Conservation (phyloP, 1,140 invertebrate genomes). For the Frieseomelitta varia region DNA sequence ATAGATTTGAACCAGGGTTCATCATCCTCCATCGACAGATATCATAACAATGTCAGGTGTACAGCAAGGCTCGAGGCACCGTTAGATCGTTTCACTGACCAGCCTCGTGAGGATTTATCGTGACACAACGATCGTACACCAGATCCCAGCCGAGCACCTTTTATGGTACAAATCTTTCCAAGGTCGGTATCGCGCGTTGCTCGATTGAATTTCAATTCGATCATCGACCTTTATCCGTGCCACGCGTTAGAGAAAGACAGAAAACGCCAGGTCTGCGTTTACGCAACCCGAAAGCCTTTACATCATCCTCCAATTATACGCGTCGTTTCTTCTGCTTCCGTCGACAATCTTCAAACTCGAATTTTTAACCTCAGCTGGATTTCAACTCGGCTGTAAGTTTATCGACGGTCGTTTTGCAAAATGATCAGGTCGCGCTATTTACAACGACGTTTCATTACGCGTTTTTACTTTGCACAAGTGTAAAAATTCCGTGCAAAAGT, state of each 20-base stretch:
- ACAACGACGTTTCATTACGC: no score
- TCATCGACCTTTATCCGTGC: background rate
- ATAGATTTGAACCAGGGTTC: background rate
- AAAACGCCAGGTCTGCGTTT: background rate
- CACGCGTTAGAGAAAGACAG: no score
- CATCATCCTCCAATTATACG: background rate
- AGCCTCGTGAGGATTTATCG: slow-evolving; percentile 11
- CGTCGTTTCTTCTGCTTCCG: background rate
- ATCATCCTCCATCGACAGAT: slow-evolving; percentile 14
- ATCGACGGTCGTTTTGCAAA: background rate
- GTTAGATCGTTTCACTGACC: slow-evolving; percentile 48
- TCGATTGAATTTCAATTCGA: slow-evolving; percentile 29
- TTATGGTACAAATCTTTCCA: slow-evolving; percentile 25
- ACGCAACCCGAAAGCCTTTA: background rate
- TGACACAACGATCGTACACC: background rate
- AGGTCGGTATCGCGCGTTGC: slow-evolving; percentile 4
- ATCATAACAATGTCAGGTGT: slow-evolving; percentile 1
- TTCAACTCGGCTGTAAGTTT: background rate
- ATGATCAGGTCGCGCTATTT: background rate
- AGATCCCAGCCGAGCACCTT: background rate
- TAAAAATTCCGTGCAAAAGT: no score
- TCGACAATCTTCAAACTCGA: background rate
- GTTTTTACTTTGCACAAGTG: no score
- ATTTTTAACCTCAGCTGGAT: background rate
- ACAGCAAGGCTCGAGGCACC: background rate